Evolutionary conservation across 1,140 invertebrate genomes (phyloP), one percentile per base, ranked within the genome.

Genomic region (Lineus longissimus): DNA sequence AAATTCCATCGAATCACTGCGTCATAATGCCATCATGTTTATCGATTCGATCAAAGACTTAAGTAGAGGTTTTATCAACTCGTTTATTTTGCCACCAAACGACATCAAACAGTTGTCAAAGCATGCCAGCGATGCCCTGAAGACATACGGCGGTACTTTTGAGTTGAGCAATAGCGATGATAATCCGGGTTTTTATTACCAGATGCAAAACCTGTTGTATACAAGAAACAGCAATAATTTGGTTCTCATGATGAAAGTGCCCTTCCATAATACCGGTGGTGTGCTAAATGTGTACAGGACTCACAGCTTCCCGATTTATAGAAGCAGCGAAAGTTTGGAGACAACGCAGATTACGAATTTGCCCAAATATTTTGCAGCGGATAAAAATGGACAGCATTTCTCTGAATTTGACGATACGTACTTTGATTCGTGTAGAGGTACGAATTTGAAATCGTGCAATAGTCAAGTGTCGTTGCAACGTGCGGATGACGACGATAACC

Each of bases 191-290:
- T 51, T 51, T n/a, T 51, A 51, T 51, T 51, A 51, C 47, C 47
- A 51, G n/a, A 51, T 51, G 47, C 47, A 51, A 51, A 51, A 51
- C n/a, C 47, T 51, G 47, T 51, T 51, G 47, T 51, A 51, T n/a
- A 51, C 47, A n/a, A 51, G 47, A 51, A 51, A 51, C n/a, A n/a
- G 47, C 6, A 51, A 51, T 51, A 51, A 51, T 51, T 27, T 51
- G 47, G n/a, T 51, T n/a, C n/a, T 51, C 6, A 51, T 51, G 47
- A 51, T 51, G 47, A 51, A 51, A n/a, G 47, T 51, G 47, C 47
- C 47, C 19, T 51, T 51, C 25, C 47, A 51, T n/a, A 51, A 51
- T n/a, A n/a, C 47, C 6, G 47, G 47, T 6, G 47, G 47, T 51
- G 47, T 51, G 6, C n/a, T 51, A n/a, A 51, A 19, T 9, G 47